phyloP scores from a whole-genome alignment of 2,113 vertebrate species.

The Hepsetus odoe region DNA sequence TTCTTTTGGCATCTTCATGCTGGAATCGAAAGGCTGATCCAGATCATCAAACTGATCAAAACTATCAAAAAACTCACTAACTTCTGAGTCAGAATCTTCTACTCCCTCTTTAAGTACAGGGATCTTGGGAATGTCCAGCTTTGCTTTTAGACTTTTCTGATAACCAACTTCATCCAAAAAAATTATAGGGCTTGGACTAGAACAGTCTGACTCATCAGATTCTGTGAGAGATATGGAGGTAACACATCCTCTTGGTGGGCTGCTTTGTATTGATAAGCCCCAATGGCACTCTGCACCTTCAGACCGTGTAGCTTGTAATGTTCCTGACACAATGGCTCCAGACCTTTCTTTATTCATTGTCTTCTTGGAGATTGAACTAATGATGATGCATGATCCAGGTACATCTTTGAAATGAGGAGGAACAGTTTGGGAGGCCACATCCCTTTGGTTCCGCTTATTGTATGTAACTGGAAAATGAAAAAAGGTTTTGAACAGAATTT shows the following conservation, averaged over 20 bases:
- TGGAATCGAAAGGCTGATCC: slow-evolving; percentile 79
- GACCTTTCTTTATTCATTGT: slow-evolving; percentile 70
- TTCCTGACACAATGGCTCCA: slow-evolving; percentile 72
- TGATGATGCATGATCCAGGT: slow-evolving; percentile 74
- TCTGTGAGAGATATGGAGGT: slow-evolving; percentile 81
- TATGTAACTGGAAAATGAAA: slow-evolving; percentile 64
- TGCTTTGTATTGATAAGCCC: slow-evolving; percentile 81
- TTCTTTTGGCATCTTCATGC: slow-evolving; percentile 66
- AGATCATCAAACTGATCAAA: slow-evolving; percentile 96
- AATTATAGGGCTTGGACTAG: slow-evolving; percentile 96
- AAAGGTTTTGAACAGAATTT: background rate
- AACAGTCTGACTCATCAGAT: slow-evolving; percentile 93
- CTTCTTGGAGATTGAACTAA: slow-evolving; percentile 76
- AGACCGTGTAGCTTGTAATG: slow-evolving; percentile 76
- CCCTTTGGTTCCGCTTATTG: slow-evolving; percentile 77
- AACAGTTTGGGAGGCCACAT: slow-evolving; percentile 86
- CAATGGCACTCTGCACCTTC: slow-evolving; percentile 83
- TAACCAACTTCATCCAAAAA: slow-evolving; percentile 98
- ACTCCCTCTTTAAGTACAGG: slow-evolving; percentile 89
- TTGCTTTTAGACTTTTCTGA: slow-evolving; percentile 93
- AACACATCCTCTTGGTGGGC: slow-evolving; percentile 68
- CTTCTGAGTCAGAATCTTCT: slow-evolving; percentile 97
- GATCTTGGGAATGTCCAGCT: slow-evolving; percentile 93
- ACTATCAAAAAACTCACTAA: slow-evolving; percentile 99
- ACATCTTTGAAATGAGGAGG: slow-evolving; percentile 77